Conservation (phyloP, 2,113 vertebrate species). For the Rallus limicola region DNA sequence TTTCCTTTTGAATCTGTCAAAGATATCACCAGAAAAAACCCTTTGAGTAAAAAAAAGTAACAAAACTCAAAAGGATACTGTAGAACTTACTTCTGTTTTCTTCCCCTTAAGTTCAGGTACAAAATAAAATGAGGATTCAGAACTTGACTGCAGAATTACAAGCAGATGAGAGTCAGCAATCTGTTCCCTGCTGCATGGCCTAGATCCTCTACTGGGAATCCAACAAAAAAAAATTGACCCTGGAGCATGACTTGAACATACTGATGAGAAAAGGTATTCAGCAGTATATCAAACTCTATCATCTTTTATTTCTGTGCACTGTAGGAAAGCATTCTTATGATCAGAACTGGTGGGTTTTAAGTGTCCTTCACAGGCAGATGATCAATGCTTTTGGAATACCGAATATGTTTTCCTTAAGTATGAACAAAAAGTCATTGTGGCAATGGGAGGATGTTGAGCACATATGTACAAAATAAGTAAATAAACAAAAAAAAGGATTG, state of each 20-base stretch:
- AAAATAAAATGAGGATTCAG: not conserved
- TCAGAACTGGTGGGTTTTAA: not conserved
- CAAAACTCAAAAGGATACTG: not conserved
- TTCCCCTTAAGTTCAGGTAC: not conserved
- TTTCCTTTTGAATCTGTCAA: not conserved
- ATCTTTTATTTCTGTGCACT: not conserved
- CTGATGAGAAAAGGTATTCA: not conserved
- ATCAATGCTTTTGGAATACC: not conserved
- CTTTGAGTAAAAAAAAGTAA: not conserved
- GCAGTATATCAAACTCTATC: not conserved
- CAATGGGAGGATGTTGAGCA: not conserved
- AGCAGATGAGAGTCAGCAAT: not conserved
- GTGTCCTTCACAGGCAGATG: not conserved
- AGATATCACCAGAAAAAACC: not conserved
- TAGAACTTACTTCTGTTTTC: not conserved
- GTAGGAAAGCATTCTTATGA: not conserved
- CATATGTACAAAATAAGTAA: not conserved
- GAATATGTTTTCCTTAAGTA: not conserved
- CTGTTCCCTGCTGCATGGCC: not conserved
- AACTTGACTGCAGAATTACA: not conserved
- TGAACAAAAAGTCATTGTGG: not conserved
- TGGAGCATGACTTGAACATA: not conserved
- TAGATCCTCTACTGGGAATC: not conserved
- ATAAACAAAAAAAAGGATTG: not conserved
- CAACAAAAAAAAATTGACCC: not conserved